Conservation (phyloP, 2,113 vertebrate genomes). For the Recurvirostra avosetta region DNA sequence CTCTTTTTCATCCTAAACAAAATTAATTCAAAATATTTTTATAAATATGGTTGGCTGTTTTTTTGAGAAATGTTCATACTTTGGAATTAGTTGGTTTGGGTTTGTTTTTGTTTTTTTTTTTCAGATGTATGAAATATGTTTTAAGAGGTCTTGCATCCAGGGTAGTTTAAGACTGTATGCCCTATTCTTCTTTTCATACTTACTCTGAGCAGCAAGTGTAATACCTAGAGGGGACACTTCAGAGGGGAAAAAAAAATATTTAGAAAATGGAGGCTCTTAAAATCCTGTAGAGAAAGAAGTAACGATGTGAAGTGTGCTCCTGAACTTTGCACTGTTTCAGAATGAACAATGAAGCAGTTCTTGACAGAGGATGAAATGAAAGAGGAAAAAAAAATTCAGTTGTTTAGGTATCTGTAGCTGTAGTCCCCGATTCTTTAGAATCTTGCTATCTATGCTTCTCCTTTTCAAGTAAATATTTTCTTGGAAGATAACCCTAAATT, state of each 20-base stretch:
- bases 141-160: neutral
- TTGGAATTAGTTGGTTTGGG: neutral
- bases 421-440: neutral
- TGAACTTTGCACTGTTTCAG: neutral
- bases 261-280: neutral
- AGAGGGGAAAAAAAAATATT: neutral
- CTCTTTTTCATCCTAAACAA: neutral
- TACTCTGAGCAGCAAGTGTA: neutral
- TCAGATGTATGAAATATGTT: neutral
- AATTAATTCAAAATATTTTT: neutral
- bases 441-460: neutral
- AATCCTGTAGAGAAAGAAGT: neutral
- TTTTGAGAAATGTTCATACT: neutral
- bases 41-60: neutral
- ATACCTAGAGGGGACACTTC: neutral
- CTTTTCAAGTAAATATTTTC: neutral
- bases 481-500: neutral
- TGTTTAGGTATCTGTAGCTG: neutral
- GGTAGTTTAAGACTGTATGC: neutral
- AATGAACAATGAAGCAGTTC: neutral
- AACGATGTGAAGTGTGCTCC: neutral
- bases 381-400: neutral
- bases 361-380: neutral
- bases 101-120: neutral
- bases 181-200: neutral